Conservation (phyloP, 2,113 vertebrate genomes). For the Neodontobutis hainanensis region DNA sequence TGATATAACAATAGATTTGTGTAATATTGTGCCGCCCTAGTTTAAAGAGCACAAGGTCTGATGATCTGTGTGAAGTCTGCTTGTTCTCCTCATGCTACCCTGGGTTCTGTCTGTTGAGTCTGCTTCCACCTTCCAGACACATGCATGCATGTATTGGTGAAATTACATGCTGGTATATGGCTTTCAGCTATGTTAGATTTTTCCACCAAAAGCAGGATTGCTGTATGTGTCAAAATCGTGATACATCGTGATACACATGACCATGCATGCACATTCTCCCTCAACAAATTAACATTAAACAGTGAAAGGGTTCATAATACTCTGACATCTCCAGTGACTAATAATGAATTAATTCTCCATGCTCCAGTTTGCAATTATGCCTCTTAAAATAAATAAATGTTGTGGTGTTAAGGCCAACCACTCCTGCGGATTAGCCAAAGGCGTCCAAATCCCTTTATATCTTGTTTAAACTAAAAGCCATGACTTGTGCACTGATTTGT, state of each 20-base stretch:
- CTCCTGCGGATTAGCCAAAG: slow-evolving; percentile 60
- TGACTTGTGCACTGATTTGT: slow-evolving; percentile 37
- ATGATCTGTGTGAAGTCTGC: no score
- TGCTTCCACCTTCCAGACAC: no score
- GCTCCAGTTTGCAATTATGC: slow-evolving; percentile 74
- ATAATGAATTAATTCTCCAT: slow-evolving; percentile 69
- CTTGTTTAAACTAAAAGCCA: slow-evolving; percentile 52
- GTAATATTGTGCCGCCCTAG: no score
- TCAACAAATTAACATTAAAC: slow-evolving; percentile 42
- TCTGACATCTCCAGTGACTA: slow-evolving; percentile 65
- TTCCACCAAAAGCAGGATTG: slow-evolving; percentile 26
- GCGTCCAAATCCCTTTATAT: slow-evolving; percentile 65
- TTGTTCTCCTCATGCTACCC: no score
- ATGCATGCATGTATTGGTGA: neutral
- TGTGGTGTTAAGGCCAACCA: slow-evolving; percentile 53
- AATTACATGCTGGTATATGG: neutral
- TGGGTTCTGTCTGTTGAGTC: no score
- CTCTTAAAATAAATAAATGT: slow-evolving; percentile 66
- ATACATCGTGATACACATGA: slow-evolving; percentile 19
- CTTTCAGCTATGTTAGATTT: slow-evolving; percentile 46
- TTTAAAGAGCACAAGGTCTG: no score
- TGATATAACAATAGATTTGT: no score
- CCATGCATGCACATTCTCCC: slow-evolving; percentile 30
- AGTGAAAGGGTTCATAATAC: slow-evolving; percentile 44
- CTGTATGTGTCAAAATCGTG: slow-evolving; percentile 38